A percentile compares a stretch with the other conserved stretches of the same genome.
Evolutionary conservation across 2,888 invertebrate genomes (phyloP).

Genomic region (Oligia strigilis): DNA sequence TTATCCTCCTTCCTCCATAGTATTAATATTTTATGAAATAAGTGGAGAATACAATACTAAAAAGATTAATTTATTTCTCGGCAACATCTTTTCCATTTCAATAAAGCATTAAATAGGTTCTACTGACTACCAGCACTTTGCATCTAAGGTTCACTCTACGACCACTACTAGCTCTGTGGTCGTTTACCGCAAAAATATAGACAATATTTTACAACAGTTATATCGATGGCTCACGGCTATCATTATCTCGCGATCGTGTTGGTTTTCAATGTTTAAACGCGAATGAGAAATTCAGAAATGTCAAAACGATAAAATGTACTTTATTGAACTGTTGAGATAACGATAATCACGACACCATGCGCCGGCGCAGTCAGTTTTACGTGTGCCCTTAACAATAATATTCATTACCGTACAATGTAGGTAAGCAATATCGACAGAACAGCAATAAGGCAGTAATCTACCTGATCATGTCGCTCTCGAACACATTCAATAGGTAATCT

Average conservation of each 20-base stretch:
- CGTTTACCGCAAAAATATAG: conserved; percentile 54
- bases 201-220: conserved; percentile 60
- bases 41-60: not conserved
- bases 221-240: conserved; percentile 55
- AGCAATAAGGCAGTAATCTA: conserved; percentile 20
- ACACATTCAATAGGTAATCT: conserved; percentile 29
- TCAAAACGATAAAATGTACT: conserved; percentile 67
- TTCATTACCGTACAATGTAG: conserved; percentile 55
- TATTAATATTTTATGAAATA: conserved; percentile 12
- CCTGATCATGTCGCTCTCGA: not conserved
- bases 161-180: conserved; percentile 27
- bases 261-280: conserved; percentile 53
- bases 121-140: conserved; percentile 1
- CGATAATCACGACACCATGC: conserved; percentile 49
- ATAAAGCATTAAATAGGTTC: conserved; percentile 18
- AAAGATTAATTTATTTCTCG: conserved; percentile 34
- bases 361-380: conserved; percentile 47
- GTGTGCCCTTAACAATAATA: conserved; percentile 62
- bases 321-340: conserved; percentile 68
- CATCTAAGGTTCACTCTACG: conserved; percentile 4
- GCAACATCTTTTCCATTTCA: conserved; percentile 36
- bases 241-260: conserved; percentile 61
- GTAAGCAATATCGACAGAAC: conserved; percentile 31
- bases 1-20: not conserved
- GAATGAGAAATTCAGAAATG: conserved; percentile 66